Conservation (phyloP, 2,888 invertebrate species). For the Portevinia maculata region DNA sequence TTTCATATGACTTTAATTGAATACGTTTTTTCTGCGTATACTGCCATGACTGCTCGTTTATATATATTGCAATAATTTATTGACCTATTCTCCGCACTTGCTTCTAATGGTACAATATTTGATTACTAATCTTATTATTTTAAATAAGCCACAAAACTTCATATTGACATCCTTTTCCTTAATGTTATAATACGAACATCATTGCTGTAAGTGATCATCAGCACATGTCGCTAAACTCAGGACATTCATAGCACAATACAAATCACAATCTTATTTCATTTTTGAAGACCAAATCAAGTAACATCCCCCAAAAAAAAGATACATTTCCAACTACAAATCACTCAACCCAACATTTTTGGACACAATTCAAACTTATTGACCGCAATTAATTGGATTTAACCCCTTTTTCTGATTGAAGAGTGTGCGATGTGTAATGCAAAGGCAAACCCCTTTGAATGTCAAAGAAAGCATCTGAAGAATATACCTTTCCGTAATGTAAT, state of each 20-base stretch:
- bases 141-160: conserved; percentile 45
- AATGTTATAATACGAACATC: conserved; percentile 11
- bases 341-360: not conserved
- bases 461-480: conserved; percentile 66
- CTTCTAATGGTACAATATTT: conserved; percentile 35
- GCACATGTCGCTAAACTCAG: conserved; percentile 51
- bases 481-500: conserved; percentile 45
- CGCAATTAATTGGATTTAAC: conserved; percentile 71
- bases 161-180: conserved; percentile 23
- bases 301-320: conserved; percentile 1
- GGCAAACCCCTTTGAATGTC: conserved; percentile 44
- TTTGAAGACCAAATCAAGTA: conserved; percentile 28
- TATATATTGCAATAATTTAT: conserved; percentile 6
- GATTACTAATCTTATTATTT: conserved; percentile 11
- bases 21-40: no score
- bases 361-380: conserved; percentile 59
- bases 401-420: conserved; percentile 49
- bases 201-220: conserved; percentile 34
- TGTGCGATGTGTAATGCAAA: conserved; percentile 55
- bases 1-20: no score
- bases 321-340: not conserved
- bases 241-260: conserved; percentile 25
- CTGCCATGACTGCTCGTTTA: no score
- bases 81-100: conserved; percentile 44
- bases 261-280: conserved; percentile 52